These are phyloP conservation scores for Girardia tigrina DNA, from an alignment of 2,888 invertebrate genomes.

Conservation along the genomic window DNA sequence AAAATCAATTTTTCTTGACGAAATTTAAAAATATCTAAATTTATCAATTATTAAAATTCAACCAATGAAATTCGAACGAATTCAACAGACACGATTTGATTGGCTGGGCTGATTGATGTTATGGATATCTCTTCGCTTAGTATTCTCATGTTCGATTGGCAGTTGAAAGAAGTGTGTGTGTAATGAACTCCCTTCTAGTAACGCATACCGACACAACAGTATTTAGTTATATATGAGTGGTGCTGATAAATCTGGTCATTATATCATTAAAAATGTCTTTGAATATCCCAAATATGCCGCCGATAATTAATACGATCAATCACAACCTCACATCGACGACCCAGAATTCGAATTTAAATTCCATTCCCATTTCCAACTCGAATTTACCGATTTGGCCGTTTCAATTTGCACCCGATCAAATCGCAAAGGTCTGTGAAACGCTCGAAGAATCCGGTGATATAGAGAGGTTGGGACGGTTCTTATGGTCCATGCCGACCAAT, in stretches of 20 bases:
- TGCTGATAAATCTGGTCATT: conserved; percentile 20
- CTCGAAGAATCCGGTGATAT: conserved; percentile 54
- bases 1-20: not conserved
- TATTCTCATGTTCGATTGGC: conserved; percentile 23
- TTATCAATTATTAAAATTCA: not conserved
- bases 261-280: conserved; percentile 15
- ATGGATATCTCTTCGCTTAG: conserved; percentile 16
- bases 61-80: not conserved
- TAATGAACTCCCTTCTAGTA: conserved; percentile 9
- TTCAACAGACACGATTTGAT: not conserved
- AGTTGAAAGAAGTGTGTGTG: conserved; percentile 15
- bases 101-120: not conserved
- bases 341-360: not conserved
- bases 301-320: not conserved
- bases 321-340: not conserved
- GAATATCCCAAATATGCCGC: conserved; percentile 23
- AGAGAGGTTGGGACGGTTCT: conserved; percentile 62
- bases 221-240: conserved; percentile 20
- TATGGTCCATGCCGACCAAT: conserved; percentile 73
- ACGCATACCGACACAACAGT: conserved; percentile 15
- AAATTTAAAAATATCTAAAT: not conserved
- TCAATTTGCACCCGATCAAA: conserved; percentile 34
- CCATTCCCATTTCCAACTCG: not conserved
- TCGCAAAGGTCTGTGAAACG: conserved; percentile 46
- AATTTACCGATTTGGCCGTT: not conserved